Evolutionary conservation across 2,113 vertebrate genomes (phyloP).

Genomic region (Caranx ignobilis): DNA sequence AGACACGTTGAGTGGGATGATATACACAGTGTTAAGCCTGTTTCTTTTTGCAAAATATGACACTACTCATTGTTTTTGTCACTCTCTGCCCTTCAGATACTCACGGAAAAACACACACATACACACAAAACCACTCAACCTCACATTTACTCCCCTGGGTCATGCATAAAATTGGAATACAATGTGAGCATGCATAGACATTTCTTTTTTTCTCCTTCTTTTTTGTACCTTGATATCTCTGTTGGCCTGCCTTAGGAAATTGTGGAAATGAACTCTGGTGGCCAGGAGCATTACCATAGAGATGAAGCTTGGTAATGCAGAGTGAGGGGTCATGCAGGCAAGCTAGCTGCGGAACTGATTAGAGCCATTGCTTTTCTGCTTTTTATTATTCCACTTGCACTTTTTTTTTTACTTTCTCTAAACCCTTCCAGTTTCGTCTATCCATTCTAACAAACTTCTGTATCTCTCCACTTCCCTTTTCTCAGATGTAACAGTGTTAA

Average conservation of each 20-base stretch:
- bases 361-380: slow-evolving; percentile 47
- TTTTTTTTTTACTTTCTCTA: slow-evolving; percentile 18
- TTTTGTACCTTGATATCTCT: slow-evolving; percentile 50
- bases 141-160: slow-evolving; percentile 39
- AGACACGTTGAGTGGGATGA: slow-evolving; percentile 24
- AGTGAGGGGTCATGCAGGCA: slow-evolving; percentile 46
- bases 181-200: slow-evolving; percentile 15
- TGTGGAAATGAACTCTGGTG: slow-evolving; percentile 65
- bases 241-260: slow-evolving; percentile 56
- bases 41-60: slow-evolving; percentile 18
- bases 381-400: slow-evolving; percentile 49
- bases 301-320: slow-evolving; percentile 59
- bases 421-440: slow-evolving; percentile 3
- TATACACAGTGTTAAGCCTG: slow-evolving; percentile 29
- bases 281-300: slow-evolving; percentile 66
- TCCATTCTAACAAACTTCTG: slow-evolving; percentile 24
- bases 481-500: neutral
- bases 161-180: slow-evolving; percentile 45
- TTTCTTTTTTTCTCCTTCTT: slow-evolving; percentile 25
- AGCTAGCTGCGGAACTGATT: slow-evolving; percentile 56
- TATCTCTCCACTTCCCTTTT: neutral
- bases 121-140: slow-evolving; percentile 18
- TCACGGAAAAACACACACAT: slow-evolving; percentile 8
- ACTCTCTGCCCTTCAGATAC: slow-evolving; percentile 6
- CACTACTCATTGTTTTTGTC: slow-evolving; percentile 47